phyloP scores from a whole-genome alignment of 2,113 vertebrate genomes.

The Talpa occidentalis region DNA sequence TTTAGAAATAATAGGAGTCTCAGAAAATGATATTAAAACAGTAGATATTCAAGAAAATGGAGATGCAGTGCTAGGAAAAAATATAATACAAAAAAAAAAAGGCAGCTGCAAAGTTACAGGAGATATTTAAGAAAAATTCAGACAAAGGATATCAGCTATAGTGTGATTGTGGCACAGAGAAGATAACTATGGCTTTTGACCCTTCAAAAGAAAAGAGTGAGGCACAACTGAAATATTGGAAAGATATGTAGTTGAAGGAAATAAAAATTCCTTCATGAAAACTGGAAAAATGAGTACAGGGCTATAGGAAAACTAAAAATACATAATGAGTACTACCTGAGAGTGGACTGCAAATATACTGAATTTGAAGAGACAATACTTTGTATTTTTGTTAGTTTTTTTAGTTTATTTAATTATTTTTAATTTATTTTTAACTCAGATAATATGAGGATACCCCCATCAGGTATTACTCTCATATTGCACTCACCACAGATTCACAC shows the following conservation, averaged over 20 bases:
- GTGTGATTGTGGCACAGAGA: neutral
- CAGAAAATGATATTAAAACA: conserved; percentile 78
- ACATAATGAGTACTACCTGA: neutral
- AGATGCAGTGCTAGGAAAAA: conserved; percentile 76
- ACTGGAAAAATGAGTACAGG: conserved; percentile 50
- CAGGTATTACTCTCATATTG: too few relatives aligned
- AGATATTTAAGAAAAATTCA: conserved; percentile 75
- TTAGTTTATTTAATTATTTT: neutral
- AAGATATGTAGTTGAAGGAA: conserved; percentile 44
- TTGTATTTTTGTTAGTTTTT: conserved; percentile 53
- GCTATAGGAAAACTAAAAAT: conserved; percentile 16
- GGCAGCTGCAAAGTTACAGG: conserved; percentile 29
- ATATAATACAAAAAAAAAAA: conserved; percentile 74
- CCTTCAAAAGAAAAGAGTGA: conserved; percentile 37
- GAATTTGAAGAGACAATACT: conserved; percentile 6
- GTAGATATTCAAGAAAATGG: conserved; percentile 76
- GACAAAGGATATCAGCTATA: conserved; percentile 72
- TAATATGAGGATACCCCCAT: too few relatives aligned
- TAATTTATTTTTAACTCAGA: too few relatives aligned
- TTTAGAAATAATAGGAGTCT: conserved; percentile 78
- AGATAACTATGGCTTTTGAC: neutral
- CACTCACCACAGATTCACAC: too few relatives aligned
- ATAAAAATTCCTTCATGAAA: conserved; percentile 57
- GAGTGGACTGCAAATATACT: conserved; percentile 32
- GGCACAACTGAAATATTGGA: conserved; percentile 30